Conservation (phyloP, 2,888 invertebrate species). For the Andrena minutula region DNA sequence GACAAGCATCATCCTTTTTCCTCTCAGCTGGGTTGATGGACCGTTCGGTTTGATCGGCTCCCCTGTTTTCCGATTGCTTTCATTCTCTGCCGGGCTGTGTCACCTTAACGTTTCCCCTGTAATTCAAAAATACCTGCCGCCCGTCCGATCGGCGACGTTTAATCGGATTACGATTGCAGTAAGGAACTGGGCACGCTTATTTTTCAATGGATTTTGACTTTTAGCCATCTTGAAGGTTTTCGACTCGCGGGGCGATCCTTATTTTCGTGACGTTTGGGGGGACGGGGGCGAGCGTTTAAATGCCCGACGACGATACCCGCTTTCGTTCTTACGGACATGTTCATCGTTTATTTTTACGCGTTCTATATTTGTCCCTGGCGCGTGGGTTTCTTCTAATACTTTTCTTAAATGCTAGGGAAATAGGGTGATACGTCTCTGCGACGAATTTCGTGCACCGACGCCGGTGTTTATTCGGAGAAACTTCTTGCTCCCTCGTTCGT, state of each 20-base stretch:
- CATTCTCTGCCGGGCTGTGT: too few species aligned
- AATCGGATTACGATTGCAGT: neutral
- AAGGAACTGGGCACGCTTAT: neutral
- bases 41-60: conserved; percentile 29
- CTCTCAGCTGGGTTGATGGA: conserved; percentile 58
- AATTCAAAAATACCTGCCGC: too few species aligned
- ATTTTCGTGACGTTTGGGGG: neutral
- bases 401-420: conserved; percentile 37
- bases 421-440: neutral
- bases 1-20: conserved; percentile 69
- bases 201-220: conserved; percentile 41
- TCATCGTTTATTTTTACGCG: conserved; percentile 47
- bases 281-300: neutral
- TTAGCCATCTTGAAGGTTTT: conserved; percentile 57
- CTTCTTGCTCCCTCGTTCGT: neutral
- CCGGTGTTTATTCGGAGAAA: neutral
- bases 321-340: conserved; percentile 20
- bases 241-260: neutral
- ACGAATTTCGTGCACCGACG: neutral
- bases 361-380: conserved; percentile 46
- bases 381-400: conserved; percentile 50
- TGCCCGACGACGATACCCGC: neutral
- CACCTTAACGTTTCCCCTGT: neutral
- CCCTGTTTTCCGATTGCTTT: neutral
- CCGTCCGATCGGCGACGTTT: neutral